These are phyloP conservation scores for Eutrigla gurnardus DNA, from an alignment of 2,797 vertebrate genomes.

Conservation along the genomic window DNA sequence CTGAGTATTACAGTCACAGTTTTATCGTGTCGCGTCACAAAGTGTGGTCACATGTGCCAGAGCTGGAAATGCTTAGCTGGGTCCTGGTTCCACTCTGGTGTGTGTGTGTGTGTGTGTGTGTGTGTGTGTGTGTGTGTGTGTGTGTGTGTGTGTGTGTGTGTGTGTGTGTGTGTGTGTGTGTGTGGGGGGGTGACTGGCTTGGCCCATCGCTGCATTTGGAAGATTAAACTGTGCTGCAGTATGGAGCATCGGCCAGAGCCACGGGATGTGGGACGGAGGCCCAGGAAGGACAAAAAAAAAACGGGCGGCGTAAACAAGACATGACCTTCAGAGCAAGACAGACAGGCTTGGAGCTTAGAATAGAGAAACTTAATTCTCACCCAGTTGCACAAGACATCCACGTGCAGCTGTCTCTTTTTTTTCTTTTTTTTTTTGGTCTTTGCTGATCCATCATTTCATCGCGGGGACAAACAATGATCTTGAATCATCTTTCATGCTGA, in stretches of 20 bases:
- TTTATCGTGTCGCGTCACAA: conserved; percentile 36
- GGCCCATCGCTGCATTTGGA: conserved; percentile 74
- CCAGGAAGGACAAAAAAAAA: conserved; percentile 71
- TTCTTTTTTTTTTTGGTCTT: conserved; percentile 25
- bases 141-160: too few species aligned
- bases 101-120: too few species aligned
- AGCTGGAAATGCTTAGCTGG: conserved; percentile 64
- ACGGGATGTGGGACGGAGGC: conserved; percentile 66
- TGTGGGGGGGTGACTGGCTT: conserved; percentile 64
- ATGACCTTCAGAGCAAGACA: conserved; percentile 79
- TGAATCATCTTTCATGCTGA: conserved; percentile 64
- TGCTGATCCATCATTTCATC: conserved; percentile 64
- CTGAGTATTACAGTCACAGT: neutral
- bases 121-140: too few species aligned
- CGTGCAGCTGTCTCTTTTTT: conserved; percentile 35
- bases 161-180: too few species aligned
- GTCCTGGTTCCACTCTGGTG: conserved; percentile 31
- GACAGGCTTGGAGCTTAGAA: conserved; percentile 67
- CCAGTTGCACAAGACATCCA: conserved; percentile 44
- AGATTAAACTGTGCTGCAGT: conserved; percentile 81
- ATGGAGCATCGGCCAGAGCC: conserved; percentile 63
- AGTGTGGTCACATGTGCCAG: conserved; percentile 36
- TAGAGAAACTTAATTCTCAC: conserved; percentile 73
- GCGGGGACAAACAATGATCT: conserved; percentile 51
- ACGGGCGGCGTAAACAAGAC: conserved; percentile 54